Conservation (phyloP, 2,113 vertebrate species). For the Mellivora capensis region DNA sequence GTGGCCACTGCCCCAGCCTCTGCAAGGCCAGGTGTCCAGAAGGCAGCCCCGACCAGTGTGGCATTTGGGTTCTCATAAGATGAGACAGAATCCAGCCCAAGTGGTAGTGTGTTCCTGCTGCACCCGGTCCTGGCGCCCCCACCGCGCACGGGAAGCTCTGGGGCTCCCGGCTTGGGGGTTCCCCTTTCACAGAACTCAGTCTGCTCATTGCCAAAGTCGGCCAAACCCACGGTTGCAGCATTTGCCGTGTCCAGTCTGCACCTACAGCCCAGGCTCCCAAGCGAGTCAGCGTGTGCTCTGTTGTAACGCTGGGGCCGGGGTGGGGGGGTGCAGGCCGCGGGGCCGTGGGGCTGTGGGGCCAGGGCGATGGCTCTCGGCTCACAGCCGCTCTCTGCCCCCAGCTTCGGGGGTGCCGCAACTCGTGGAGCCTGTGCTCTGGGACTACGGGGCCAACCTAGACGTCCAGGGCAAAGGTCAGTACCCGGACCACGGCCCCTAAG, state of each 20-base stretch:
- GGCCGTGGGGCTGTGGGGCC: not conserved
- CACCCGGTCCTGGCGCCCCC: fast-evolving
- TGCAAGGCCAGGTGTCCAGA: not conserved
- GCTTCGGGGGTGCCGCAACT: slow-evolving; percentile 89
- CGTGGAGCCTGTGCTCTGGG: slow-evolving; percentile 95
- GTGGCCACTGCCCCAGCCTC: not conserved
- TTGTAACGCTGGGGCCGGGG: fast-evolving
- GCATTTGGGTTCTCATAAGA: not conserved
- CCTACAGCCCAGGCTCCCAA: not conserved
- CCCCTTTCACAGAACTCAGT: not conserved
- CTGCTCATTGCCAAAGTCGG: not conserved
- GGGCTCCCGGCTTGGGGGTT: not conserved
- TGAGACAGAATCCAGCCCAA: not conserved
- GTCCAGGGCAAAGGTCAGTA: slow-evolving; percentile 88
- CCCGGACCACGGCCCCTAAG: fast-evolving
- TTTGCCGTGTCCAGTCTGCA: not conserved
- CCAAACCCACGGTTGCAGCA: not conserved
- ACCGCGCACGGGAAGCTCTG: fast-evolving
- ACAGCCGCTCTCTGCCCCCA: slow-evolving; percentile 62
- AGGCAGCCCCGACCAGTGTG: not conserved
- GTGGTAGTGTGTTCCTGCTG: fast-evolving
- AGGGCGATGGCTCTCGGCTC: fast-evolving
- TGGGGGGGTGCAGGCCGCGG: fast-evolving
- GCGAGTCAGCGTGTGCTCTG: fast-evolving
- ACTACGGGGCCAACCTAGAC: slow-evolving; percentile 90